These are phyloP conservation scores for Xenus cinereus DNA, from an alignment of 2,113 vertebrate species.

Conservation along the genomic window DNA sequence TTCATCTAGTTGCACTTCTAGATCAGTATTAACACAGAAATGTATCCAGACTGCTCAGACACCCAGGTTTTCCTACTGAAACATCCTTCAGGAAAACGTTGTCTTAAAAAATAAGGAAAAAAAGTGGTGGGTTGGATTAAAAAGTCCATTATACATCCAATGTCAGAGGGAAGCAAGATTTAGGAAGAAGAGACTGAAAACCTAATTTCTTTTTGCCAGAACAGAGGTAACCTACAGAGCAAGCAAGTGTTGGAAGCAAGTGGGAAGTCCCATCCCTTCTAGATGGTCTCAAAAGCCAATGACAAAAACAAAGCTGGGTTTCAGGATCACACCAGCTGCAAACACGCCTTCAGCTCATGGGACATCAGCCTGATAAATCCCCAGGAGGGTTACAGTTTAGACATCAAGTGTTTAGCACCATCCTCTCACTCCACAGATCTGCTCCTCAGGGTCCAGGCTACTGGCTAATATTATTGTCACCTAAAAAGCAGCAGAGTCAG, in stretches of 20 bases:
- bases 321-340: background rate
- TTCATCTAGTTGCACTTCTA: background rate
- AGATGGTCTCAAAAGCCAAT: background rate
- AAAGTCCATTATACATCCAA: background rate
- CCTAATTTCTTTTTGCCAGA: background rate
- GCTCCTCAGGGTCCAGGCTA: background rate
- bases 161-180: rapidly evolving
- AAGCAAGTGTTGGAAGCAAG: background rate
- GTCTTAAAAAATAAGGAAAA: background rate
- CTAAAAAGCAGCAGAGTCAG: background rate
- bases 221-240: background rate
- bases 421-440: background rate
- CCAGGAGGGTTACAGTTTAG: background rate
- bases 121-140: background rate
- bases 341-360: background rate
- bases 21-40: background rate
- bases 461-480: background rate
- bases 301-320: background rate
- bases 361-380: background rate
- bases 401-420: background rate
- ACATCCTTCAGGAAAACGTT: background rate
- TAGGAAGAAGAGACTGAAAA: background rate
- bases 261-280: background rate
- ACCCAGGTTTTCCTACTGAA: background rate
- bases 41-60: background rate